Base-by-base conservation (phyloP, 1,140 invertebrate genomes). In the Pseudomyrmex cubaensis region DNA sequence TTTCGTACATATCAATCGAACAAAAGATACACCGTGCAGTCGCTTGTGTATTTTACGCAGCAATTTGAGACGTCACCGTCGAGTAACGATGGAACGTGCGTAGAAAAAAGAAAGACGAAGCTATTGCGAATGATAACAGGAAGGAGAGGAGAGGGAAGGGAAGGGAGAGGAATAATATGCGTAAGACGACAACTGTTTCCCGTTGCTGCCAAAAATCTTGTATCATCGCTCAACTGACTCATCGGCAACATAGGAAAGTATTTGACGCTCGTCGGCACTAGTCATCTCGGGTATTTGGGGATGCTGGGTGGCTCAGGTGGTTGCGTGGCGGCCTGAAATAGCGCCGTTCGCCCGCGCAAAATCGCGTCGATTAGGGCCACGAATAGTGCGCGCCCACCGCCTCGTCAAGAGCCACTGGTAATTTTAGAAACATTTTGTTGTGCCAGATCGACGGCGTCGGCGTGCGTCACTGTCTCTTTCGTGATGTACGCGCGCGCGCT, bases 291-390 rank as follows among this genome's bases (percentile, higher is more conserved):
- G 89, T 93, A 93, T 94, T 94, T 92, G 92, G 91, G 91, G 93
- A 93, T 92, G 90, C 85, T 93, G 90, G 91, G 85, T 90, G 88
- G 89, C 92, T 94, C 93, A 94, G 93, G 93, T 94, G 93, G 93
- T 94, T 94, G 93, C 93, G 93, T 93, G 93, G 93, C 91, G 91
- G 89, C 91, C 87, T 83, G 90, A 93, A 94, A 94, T 94, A 94
- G 89, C 85, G 88, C 20, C 83, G 76, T 63, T 94, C 93, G 93
- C 93, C 93, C 93, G 93, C 93, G 93, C 93, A 94, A 94, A 93
- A 91, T 87, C 90, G 90, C 91, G 87, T 88, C 89, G 90, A 92
- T 88, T 91, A 89, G 90, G 84, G 89, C 89, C 91, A 83, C 90
- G 92, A 94, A 94, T 94, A 94, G 93, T 87, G 66, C 92, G 92